Evolutionary conservation across 2,797 vertebrate species (phyloP), one percentile per base, ranked within the genome.

Genomic region (Rhinoraja longicauda): DNA sequence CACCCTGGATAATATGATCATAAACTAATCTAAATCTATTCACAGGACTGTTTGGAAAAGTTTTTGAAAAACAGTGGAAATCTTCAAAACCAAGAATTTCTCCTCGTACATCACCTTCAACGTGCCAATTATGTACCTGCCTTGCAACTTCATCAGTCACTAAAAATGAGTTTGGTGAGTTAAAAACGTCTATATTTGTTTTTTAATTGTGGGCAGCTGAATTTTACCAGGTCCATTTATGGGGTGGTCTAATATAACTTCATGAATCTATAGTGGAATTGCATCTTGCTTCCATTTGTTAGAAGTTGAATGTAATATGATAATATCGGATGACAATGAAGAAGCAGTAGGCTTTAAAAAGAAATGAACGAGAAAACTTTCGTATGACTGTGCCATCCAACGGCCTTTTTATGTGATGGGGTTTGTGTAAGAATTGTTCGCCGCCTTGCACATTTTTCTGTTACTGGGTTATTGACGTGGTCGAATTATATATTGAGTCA

Each of bases 81-180:
- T 94, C 96, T 97, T 93, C 97, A 97, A 94, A 99, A 98, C 94
- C 95, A 96, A 12, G 98, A 99, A 94, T 96, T 98, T 93, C 97
- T 99, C 84, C 96, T 99, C 96, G 97, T 99, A 88, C 98, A 99
- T 95, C 98, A 98, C 94, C 97, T 99, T 93, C 98, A 99, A 93
- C 97, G 97, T 95, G 97, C 98, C 93, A 98, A 98, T 95, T 99
- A 98, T 93, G 97, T 98, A 79, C 96, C 98, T 94, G 98, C 98
- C 0, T 95, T 99, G 84, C 98, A 97, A 95, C 95, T 99, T 94
- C 99, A 99, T 96, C 97, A 98, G n/a, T 97, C 95, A 84, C 96
- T 99, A 90, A 98, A 98, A 94, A 94, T 95, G 93, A 97, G 96
- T 95, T 94, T 97, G 95, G 98, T 99, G 97, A 94, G 94, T 79